phyloP scores from a whole-genome alignment of 2,113 vertebrate genomes.

The Microtus richardsoni region DNA sequence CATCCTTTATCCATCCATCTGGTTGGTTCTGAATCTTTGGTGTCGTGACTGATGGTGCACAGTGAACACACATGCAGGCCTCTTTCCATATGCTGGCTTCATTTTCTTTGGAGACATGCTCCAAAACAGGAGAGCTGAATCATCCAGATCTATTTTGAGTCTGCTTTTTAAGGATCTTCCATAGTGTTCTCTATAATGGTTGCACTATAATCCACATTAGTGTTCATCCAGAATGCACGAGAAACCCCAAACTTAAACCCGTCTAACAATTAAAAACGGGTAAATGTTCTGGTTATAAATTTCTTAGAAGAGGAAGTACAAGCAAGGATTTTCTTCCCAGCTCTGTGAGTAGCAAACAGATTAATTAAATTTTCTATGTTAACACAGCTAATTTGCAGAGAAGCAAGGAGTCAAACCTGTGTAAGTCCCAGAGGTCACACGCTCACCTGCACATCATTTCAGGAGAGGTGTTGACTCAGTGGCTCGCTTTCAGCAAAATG shows the following conservation, averaged over 20 bases:
- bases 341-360: neutral
- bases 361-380: neutral
- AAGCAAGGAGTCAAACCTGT: neutral
- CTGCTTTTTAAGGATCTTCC: neutral
- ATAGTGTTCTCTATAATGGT: neutral
- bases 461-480: neutral
- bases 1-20: neutral
- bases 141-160: neutral
- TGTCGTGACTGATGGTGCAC: neutral
- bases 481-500: neutral
- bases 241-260: neutral
- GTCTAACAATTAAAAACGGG: neutral
- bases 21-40: neutral
- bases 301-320: neutral
- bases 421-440: accelerated
- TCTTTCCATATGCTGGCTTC: neutral
- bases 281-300: neutral
- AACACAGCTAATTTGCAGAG: neutral
- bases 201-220: neutral
- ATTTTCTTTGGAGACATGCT: neutral
- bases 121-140: neutral
- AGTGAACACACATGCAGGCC: neutral
- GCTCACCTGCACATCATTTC: neutral
- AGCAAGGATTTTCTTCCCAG: neutral
- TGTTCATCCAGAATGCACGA: neutral